These are phyloP conservation scores for Macrophya alboannulata DNA, from an alignment of 2,888 invertebrate species.

Conservation along the genomic window DNA sequence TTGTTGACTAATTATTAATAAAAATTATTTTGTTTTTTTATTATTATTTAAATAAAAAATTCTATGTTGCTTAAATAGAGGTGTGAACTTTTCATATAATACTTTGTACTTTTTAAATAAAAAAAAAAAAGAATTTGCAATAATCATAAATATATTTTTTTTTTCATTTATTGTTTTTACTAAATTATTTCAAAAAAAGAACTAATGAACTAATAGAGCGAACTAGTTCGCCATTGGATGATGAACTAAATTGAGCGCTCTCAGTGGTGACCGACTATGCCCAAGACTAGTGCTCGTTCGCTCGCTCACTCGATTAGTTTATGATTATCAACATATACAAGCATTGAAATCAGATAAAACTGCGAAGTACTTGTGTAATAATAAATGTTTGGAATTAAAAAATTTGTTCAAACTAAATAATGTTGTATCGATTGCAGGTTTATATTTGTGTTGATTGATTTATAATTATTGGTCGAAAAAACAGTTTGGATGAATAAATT, in stretches of 20 bases:
- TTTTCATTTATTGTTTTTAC: neutral
- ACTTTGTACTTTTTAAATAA: neutral
- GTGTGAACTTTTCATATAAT: conserved; percentile 4
- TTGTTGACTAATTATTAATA: neutral
- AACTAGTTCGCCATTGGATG: conserved; percentile 47
- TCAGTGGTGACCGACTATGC: conserved; percentile 43
- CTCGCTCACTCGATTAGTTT: too few relatives aligned
- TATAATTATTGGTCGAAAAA: too few relatives aligned
- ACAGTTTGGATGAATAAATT: too few relatives aligned
- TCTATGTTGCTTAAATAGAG: neutral
- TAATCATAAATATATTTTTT: conserved; percentile 18
- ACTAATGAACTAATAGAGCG: conserved; percentile 47
- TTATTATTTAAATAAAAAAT: neutral
- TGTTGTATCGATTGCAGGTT: too few relatives aligned
- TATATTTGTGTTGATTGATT: too few relatives aligned
- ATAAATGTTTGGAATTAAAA: too few relatives aligned
- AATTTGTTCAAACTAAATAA: too few relatives aligned
- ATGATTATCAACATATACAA: too few relatives aligned
- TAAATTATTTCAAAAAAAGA: conserved; percentile 1
- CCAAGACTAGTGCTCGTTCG: conserved; percentile 47
- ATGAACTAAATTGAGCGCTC: conserved; percentile 54
- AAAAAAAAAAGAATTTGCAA: neutral
- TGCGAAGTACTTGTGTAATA: too few relatives aligned
- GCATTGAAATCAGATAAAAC: too few relatives aligned
- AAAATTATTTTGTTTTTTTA: neutral